Percentiles rank a stretch among this genome's conserved stretches.
These are phyloP conservation scores for Cichlasoma orientale DNA, from an alignment of 2,797 vertebrate genomes.

Conservation along the genomic window DNA sequence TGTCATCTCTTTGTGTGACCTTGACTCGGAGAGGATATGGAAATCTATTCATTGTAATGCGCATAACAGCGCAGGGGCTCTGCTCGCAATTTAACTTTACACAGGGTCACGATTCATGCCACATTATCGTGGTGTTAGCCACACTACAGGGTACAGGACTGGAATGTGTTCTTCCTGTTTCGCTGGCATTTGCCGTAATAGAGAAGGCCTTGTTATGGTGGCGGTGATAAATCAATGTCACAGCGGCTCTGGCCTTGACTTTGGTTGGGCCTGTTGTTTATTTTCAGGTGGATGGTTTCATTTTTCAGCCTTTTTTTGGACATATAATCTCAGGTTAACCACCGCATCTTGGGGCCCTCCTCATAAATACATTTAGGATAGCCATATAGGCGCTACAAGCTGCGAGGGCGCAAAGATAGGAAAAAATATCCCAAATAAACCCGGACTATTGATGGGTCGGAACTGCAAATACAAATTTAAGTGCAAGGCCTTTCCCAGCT, in stretches of 20 bases:
- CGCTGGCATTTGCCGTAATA: background rate
- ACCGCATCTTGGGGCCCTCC: background rate
- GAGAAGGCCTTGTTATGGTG: conserved; percentile 25
- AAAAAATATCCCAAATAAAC: background rate
- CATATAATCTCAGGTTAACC: background rate
- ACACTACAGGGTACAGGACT: background rate
- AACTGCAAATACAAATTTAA: background rate
- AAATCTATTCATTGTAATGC: conserved; percentile 36
- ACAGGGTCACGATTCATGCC: background rate
- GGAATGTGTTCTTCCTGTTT: background rate
- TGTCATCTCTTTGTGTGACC: conserved; percentile 62
- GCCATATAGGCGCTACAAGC: background rate
- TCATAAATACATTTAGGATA: background rate
- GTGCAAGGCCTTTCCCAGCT: conserved; percentile 7
- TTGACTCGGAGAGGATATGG: conserved; percentile 53
- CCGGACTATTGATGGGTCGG: background rate
- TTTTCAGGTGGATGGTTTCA: too few species aligned
- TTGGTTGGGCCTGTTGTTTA: conserved; percentile 3
- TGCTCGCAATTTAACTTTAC: background rate
- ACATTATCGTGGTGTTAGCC: background rate
- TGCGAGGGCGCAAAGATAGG: background rate
- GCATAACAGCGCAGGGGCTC: background rate
- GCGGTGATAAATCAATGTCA: conserved; percentile 11
- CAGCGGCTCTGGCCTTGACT: conserved; percentile 20
- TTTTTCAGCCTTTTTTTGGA: background rate